These are phyloP conservation scores for Rambutsinella grinnellia DNA, from an alignment of 2,888 invertebrate species.

Conservation along the genomic window DNA sequence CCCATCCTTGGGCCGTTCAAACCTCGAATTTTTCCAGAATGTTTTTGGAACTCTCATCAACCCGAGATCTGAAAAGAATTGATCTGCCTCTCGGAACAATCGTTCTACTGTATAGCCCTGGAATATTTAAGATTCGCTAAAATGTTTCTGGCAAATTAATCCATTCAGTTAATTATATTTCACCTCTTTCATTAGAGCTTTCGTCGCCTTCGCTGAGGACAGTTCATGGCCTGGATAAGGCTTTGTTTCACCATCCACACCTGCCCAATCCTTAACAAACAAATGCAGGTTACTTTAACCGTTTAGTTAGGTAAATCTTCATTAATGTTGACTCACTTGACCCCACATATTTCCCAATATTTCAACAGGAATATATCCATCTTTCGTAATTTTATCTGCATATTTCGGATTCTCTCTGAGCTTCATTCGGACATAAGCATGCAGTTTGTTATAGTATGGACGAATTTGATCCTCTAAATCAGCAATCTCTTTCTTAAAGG, in stretches of 20 bases:
- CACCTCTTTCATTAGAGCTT: slow-evolving; percentile 76
- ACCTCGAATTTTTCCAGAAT: slow-evolving; percentile 88
- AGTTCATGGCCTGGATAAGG: slow-evolving; percentile 72
- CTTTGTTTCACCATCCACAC: slow-evolving; percentile 71
- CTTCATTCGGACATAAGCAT: slow-evolving; percentile 41
- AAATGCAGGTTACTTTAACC: too few species aligned
- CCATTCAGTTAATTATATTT: neutral
- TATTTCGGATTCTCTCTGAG: slow-evolving; percentile 36
- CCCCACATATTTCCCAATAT: slow-evolving; percentile 85
- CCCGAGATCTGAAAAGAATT: slow-evolving; percentile 85
- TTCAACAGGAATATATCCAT: slow-evolving; percentile 88
- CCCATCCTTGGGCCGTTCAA: slow-evolving; percentile 81
- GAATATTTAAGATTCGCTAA: neutral
- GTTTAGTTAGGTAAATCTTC: too few species aligned
- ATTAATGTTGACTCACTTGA: slow-evolving; percentile 76
- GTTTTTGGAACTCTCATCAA: slow-evolving; percentile 83
- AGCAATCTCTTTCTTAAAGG: slow-evolving; percentile 47
- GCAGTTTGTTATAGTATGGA: slow-evolving; percentile 41
- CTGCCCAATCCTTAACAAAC: slow-evolving; percentile 80
- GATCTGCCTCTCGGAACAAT: slow-evolving; percentile 86
- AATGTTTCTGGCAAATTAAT: neutral
- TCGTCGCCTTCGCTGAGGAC: slow-evolving; percentile 80
- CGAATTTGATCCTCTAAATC: slow-evolving; percentile 41
- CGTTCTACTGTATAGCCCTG: slow-evolving; percentile 69
- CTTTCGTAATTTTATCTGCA: slow-evolving; percentile 66